Conservation (phyloP, 2,797 vertebrate genomes). For the Glossophaga mutica region DNA sequence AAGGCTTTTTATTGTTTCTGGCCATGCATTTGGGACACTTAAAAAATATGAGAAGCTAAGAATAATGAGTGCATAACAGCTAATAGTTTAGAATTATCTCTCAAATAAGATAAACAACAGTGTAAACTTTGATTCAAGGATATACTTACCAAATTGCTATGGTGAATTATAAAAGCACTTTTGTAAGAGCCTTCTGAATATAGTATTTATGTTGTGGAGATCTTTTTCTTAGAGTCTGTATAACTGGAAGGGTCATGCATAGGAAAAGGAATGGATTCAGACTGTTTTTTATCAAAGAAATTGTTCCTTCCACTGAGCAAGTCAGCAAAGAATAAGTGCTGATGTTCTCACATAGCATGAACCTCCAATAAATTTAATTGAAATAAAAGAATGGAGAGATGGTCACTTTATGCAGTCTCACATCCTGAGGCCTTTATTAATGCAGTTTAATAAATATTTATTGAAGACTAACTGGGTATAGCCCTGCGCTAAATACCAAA, state of each 20-base stretch:
- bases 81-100: neutral
- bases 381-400: neutral
- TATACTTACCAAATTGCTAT: neutral
- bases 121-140: neutral
- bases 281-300: constrained; percentile 16
- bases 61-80: neutral
- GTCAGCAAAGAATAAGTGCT: neutral
- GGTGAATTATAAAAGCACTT: neutral
- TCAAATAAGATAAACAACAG: neutral
- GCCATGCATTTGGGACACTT: neutral
- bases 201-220: neutral
- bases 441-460: neutral
- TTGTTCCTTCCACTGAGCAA: neutral
- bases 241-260: neutral
- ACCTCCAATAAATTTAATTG: neutral
- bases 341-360: neutral
- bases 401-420: neutral
- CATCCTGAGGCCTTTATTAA: neutral
- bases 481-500: neutral
- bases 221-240: neutral
- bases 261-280: neutral
- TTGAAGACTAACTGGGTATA: neutral
- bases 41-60: neutral
- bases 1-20: neutral
- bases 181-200: neutral